Evolutionary conservation across 2,797 vertebrate species (phyloP).

Genomic region (Parauchenoglanis punctatus): DNA sequence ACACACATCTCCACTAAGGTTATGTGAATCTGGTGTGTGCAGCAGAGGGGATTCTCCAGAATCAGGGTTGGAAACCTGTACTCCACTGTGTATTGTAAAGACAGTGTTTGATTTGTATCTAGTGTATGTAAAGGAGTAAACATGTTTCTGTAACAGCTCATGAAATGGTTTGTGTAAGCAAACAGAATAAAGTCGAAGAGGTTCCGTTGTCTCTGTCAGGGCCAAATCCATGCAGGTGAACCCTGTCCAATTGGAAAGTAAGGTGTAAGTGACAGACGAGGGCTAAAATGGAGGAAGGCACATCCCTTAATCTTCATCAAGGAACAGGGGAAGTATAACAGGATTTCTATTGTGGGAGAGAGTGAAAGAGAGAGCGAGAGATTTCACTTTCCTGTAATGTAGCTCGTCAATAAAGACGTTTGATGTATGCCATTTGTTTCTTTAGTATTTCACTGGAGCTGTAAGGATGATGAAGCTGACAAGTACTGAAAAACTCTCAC

Average conservation of each 20-base stretch:
- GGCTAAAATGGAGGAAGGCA: conserved; percentile 62
- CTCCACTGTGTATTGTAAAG: neutral
- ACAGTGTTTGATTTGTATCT: no score
- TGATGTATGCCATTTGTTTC: neutral
- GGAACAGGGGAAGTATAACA: conserved; percentile 46
- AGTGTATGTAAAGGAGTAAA: conserved; percentile 19
- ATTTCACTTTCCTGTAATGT: neutral
- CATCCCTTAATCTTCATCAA: conserved; percentile 37
- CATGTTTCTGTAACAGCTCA: neutral
- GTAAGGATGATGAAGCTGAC: neutral
- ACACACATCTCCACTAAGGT: neutral
- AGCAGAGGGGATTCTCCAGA: neutral
- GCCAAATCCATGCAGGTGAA: conserved; percentile 22
- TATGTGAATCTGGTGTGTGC: neutral
- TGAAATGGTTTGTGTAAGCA: neutral
- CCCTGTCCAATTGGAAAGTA: conserved; percentile 16
- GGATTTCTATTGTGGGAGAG: conserved; percentile 8
- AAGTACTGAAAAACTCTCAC: neutral
- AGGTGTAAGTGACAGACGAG: conserved; percentile 1
- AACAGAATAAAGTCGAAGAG: neutral
- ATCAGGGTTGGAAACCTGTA: neutral
- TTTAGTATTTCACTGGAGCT: neutral
- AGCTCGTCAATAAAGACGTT: neutral
- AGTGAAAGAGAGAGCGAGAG: neutral
- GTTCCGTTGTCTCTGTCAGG: neutral